Evolutionary conservation across 2,888 invertebrate species (phyloP), one percentile per base, ranked within the genome.

Genomic region (Drosophila flavopinicola): DNA sequence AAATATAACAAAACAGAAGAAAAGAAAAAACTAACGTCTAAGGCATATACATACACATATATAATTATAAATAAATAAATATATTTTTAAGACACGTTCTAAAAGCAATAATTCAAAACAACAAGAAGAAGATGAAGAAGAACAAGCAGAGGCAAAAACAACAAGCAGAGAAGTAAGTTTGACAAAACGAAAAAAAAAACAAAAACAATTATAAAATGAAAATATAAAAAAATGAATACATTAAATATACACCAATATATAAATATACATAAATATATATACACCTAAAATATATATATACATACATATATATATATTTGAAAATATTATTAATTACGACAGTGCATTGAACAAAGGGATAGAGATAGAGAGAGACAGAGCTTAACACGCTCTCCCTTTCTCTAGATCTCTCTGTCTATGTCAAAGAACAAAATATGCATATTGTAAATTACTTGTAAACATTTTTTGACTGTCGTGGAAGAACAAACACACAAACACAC

Each of bases 71-170:
- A 47, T 57, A 65, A 70, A 77, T 69, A 74, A 79, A 78, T 77
- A 79, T 73, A 86, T 82, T 88, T 88, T 87, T 90, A 90, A 90
- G 90, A 84, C 82, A 90, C 85, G 87, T 90, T 90, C 90, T 90
- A 90, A 89, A 90, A 90, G 90, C 90, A 90, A 90, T 90, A 90
- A 88, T 86, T 84, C 73, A 85, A 87, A 89, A 88, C 80, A 89
- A 86, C 86, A 87, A 84, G 64, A 82, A 70, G 17, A 71, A 59
- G 52, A 87, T 82, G 64, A 82, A 70, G 17, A 71, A 59, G 52
- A 41, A 45, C 45, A 57, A 56, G 58, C 41, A 9, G 24, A 38
- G 30, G 17, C 13, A 56, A 56, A 20, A 66, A 35, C 38, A 48
- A 58, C 32, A 72, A 56, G 52, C 44, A 42, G 39, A 32, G 49